These are phyloP conservation scores for Leptinotarsa rubiginosa DNA, from an alignment of 2,888 invertebrate genomes.

Conservation along the genomic window DNA sequence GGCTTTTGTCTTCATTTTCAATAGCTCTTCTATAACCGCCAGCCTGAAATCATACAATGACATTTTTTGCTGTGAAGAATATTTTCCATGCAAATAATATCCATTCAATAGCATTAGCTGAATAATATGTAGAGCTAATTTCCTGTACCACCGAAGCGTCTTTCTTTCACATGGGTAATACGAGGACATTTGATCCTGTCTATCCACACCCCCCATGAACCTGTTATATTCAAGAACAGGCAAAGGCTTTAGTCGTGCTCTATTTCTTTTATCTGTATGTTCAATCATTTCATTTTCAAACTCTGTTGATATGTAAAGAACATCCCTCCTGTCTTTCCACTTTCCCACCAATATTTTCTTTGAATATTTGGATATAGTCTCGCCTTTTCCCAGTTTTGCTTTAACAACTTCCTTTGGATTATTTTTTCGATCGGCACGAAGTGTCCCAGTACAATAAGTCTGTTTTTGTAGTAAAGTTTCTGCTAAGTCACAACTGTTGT, in stretches of 20 bases:
- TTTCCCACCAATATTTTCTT: conserved; percentile 41
- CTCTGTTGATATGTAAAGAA: conserved; percentile 5
- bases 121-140: conserved; percentile 3
- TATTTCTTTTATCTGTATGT: conserved; percentile 11
- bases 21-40: conserved; percentile 19
- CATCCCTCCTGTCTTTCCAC: conserved; percentile 9
- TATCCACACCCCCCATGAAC: conserved; percentile 1
- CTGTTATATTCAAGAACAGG: conserved; percentile 19
- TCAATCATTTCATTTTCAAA: conserved; percentile 1
- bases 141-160: conserved; percentile 31
- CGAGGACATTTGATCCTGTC: conserved; percentile 14
- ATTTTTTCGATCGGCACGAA: not conserved
- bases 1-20: conserved; percentile 17
- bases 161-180: conserved; percentile 7
- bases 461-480: conserved; percentile 30
- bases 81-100: conserved; percentile 35
- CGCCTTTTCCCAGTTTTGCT: conserved; percentile 4
- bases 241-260: conserved; percentile 17
- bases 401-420: not conserved
- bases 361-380: conserved; percentile 58
- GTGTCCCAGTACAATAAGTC: conserved; percentile 13
- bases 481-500: conserved; percentile 39
- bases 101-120: no score
- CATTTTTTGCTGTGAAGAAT: conserved; percentile 21
- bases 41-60: conserved; percentile 27